Conservation (phyloP, 2,113 vertebrate species). For the Morone saxatilis region DNA sequence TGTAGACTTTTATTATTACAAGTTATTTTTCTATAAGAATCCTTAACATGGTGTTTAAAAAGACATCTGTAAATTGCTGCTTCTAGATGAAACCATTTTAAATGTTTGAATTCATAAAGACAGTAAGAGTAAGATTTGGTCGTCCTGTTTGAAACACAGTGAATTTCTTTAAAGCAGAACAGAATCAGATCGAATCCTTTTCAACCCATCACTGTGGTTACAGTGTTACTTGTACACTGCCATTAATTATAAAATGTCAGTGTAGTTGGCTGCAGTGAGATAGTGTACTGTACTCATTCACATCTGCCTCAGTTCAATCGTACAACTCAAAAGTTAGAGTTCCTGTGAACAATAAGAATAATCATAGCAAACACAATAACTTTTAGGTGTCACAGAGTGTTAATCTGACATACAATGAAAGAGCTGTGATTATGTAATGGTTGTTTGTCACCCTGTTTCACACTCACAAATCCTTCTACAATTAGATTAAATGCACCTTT, state of each 20-base stretch:
- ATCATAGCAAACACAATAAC: not conserved
- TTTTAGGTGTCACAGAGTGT: not conserved
- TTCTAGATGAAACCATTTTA: too few species aligned
- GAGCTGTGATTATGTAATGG: slow-evolving; percentile 34
- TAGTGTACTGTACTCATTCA: not conserved
- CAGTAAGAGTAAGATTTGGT: too few species aligned
- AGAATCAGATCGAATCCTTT: not conserved
- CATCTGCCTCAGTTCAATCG: not conserved
- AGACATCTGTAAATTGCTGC: too few species aligned
- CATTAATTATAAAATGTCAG: slow-evolving; percentile 9
- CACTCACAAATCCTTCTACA: slow-evolving; percentile 48
- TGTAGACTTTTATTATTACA: too few species aligned
- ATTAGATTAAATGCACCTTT: slow-evolving; percentile 53
- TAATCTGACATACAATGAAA: slow-evolving; percentile 42
- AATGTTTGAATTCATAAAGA: too few species aligned
- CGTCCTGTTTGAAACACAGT: too few species aligned
- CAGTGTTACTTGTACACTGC: not conserved
- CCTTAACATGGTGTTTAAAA: too few species aligned
- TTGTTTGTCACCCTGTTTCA: slow-evolving; percentile 38
- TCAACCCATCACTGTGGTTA: not conserved
- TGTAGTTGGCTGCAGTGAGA: not conserved
- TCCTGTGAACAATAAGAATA: too few species aligned
- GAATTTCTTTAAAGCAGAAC: not conserved
- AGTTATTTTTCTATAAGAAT: too few species aligned
- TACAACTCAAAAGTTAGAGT: not conserved